Base-by-base conservation (phyloP, 2,888 invertebrate genomes). In the Oligia latruncula region DNA sequence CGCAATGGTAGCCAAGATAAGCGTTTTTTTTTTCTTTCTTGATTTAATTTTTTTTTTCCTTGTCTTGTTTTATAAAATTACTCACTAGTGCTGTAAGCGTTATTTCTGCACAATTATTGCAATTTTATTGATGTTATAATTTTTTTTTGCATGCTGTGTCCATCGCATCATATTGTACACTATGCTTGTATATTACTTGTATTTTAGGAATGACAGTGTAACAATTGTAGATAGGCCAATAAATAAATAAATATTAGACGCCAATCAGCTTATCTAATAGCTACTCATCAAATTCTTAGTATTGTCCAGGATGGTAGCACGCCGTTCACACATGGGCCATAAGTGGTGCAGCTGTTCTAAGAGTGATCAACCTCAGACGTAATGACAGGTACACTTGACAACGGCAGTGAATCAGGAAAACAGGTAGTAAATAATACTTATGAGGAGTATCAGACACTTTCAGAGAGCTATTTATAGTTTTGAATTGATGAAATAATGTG, bases 391-490 rank as follows among this genome's bases (percentile, higher is more conserved):
- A 0, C 35, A 55, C 52, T 64, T 80, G 35, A 43, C 5, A 23
- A 17, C 23, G 1, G 13, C 23, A 29, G 17, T 75, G 43, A 55
- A 35, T 29, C 5, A 35, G 60, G 60, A 78, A 79, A 60, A 43
- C 20, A 15, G 5, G n/a, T 40, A 65, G 20, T 35, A 35, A 35
- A 35, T 64, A 64, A 20, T 11, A 64, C 20, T 52, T 52, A 1
- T 64, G 23, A 40, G 11, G 40, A n/a, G 23, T 17, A 29, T 58
- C 49, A 60, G 40, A 29, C 23, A 52, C 17, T 17, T 79, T n/a
- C 29, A 17, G n/a, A 40, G 58, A 40, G 23, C 1, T 70, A 78
- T 78, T 71, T 15, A 78, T 80, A 78, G 52, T 70, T 40, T 43
- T 35, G 2, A 23, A 29, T 29, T 79, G 23, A 70, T 71, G 17